These are phyloP conservation scores for Thymelicus acteon DNA, from an alignment of 2,888 invertebrate species.

Conservation along the genomic window DNA sequence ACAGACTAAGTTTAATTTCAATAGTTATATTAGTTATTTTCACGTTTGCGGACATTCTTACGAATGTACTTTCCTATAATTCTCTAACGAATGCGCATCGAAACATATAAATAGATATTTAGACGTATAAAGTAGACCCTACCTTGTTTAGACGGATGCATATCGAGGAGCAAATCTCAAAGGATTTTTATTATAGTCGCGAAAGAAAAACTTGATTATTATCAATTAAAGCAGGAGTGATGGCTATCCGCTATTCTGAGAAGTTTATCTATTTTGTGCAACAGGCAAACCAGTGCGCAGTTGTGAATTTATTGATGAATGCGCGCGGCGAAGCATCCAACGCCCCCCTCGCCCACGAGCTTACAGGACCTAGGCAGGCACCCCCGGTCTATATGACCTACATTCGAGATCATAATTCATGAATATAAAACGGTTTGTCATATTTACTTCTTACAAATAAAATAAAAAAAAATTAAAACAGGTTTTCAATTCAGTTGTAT, in stretches of 20 bases:
- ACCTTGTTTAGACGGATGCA: neutral
- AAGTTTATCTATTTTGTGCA: conserved; percentile 3
- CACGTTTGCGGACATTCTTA: no score
- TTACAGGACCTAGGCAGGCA: neutral
- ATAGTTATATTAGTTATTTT: no score
- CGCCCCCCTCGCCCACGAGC: neutral
- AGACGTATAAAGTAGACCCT: neutral
- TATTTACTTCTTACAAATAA: neutral
- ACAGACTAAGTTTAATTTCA: no score
- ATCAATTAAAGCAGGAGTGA: neutral
- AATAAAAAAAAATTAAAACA: no score
- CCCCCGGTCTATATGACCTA: conserved; percentile 1
- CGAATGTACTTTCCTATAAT: no score
- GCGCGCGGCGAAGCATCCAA: conserved; percentile 8
- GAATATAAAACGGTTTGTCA: neutral
- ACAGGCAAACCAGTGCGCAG: conserved; percentile 18
- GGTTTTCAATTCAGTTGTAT: no score
- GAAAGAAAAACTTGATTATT: no score
- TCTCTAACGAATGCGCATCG: no score
- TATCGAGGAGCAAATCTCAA: neutral
- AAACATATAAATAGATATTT: no score
- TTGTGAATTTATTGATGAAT: conserved; percentile 24
- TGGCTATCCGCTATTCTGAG: neutral
- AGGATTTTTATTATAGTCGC: neutral
- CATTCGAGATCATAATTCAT: neutral